phyloP scores from a whole-genome alignment of 2,113 vertebrate species.

The Cavia porcellus region DNA sequence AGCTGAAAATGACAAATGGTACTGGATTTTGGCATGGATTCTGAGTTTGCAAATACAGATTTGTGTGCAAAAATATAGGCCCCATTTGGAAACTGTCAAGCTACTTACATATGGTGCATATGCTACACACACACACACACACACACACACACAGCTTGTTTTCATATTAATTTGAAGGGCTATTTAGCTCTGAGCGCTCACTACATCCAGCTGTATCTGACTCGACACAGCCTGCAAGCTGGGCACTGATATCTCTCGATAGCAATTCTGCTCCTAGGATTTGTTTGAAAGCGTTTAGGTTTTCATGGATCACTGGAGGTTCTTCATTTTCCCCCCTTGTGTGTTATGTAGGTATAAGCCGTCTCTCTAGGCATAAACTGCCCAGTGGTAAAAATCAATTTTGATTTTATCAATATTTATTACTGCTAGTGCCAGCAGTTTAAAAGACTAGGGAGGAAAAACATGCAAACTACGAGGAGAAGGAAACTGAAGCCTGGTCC shows the following conservation, averaged over 20 bases:
- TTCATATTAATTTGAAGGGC: slow-evolving; percentile 47
- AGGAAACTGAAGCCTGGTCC: slow-evolving; percentile 16
- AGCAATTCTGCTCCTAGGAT: slow-evolving; percentile 49
- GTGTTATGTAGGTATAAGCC: slow-evolving; percentile 67
- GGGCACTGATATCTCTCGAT: background rate
- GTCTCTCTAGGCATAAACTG: slow-evolving; percentile 71
- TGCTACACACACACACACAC: background rate
- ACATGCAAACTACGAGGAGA: slow-evolving; percentile 68
- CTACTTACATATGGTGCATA: background rate
- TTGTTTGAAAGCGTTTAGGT: slow-evolving; percentile 64
- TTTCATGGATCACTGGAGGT: slow-evolving; percentile 71
- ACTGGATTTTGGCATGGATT: background rate
- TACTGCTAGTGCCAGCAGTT: slow-evolving; percentile 69
- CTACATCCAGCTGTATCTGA: background rate
- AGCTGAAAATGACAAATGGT: slow-evolving; percentile 14
- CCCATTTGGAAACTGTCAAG: background rate
- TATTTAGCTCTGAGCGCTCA: background rate
- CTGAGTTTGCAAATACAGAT: slow-evolving; percentile 52
- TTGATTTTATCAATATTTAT: slow-evolving; percentile 82
- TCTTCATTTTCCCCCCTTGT: slow-evolving; percentile 60
- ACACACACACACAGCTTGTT: slow-evolving; percentile 2
- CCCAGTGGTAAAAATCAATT: slow-evolving; percentile 79
- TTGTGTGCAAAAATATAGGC: background rate
- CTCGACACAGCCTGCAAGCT: slow-evolving; percentile 14
- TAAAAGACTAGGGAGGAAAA: slow-evolving; percentile 58